Evolutionary conservation across 2,888 invertebrate species (phyloP), one percentile per base, ranked within the genome.

Genomic region (Harpalus rubripes): DNA sequence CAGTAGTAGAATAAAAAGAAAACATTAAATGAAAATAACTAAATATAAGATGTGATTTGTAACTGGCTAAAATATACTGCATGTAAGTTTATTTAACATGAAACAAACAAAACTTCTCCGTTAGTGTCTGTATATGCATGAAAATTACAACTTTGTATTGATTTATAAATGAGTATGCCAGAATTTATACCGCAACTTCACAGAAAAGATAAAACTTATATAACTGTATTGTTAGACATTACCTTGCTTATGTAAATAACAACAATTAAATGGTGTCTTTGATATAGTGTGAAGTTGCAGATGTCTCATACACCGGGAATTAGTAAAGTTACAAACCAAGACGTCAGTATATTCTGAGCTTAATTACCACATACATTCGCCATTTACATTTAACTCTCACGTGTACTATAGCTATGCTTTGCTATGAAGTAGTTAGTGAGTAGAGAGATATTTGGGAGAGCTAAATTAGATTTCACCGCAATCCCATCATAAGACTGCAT

Each of bases 401-500:
- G 22, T 63, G 63, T 8, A 63, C 1, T 63, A 12, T 7, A 22
- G 59, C 59, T n/a, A 7, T 59, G 7, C 32, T 32, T 32, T 32
- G 32, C 32, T 32, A 32, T 32, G 32, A 32, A 32, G 6, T 59
- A 63, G 18, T 10, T 61, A 22, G 18, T 22, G 26, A 3, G 68
- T 63, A 39, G 32, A 39, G 32, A 39, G 32, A 0, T 39, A 26
- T 39, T 68, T 39, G n/a, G n/a, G 68, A 63, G 63, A 18, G 39
- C 32, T 41, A 68, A 68, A 68, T 68, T 68, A 39, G 68, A 68
- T 68, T 68, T 68, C 32, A 32, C 68, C 68, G 15, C 68, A 68
- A 68, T 32, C 12, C 22, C 15, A 16, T 7, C 16, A 16, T 59
- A 22, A n/a, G 65, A 39, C n/a, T 68, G 68, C 68, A 68, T 68